Base-by-base conservation (phyloP, 64 coral and sea anemone genomes). In the Porites australiensis region DNA sequence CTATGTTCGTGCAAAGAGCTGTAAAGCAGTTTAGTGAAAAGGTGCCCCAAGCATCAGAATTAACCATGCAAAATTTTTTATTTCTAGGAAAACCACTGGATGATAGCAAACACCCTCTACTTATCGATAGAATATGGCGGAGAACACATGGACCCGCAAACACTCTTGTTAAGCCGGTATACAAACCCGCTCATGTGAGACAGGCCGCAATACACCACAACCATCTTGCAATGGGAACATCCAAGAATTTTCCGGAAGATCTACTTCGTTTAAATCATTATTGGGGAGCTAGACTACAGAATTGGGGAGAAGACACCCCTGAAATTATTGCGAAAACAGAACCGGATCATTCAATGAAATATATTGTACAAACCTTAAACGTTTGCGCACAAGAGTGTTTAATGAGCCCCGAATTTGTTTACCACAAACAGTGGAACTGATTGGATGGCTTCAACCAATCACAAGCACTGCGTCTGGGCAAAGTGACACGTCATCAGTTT, bases 21-120 rank as follows among this genome's bases (percentile, higher is more conserved):
- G 51, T 97, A 2, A 46, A 13, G 13, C 64, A 21, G 10, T 94
- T 86, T 61, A 90, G 51, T 15, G 44, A 51, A 20, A 63, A 12
- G 1, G 73, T 64, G 8, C 88, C 83, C 13, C 19, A 49, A 22
- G 75, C 90, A 58, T 90, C 88, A 15, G 91, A 97, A 52, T 69
- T 97, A 55, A 90, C 74, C 10, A 87, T 97, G 82, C 82, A 91
- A 48, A 97, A 97, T 74, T 97, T 81, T 21, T 76, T 90, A 6
- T 97, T 97, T 80, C 75, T 91, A 13, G 95, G 95, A 57, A 94
- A 97, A 91, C 95, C 95, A 13, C 60, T 97, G 2, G 75, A 87
- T 44, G 82, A 82, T 79, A 74, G 16, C 13, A 67, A 16, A 23
- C 79, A 93, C 6, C 88, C 88, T 2, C 22, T 93, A 6, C 68